Conservation (phyloP, 2,888 invertebrate genomes). For the Thereva nobilitata region DNA sequence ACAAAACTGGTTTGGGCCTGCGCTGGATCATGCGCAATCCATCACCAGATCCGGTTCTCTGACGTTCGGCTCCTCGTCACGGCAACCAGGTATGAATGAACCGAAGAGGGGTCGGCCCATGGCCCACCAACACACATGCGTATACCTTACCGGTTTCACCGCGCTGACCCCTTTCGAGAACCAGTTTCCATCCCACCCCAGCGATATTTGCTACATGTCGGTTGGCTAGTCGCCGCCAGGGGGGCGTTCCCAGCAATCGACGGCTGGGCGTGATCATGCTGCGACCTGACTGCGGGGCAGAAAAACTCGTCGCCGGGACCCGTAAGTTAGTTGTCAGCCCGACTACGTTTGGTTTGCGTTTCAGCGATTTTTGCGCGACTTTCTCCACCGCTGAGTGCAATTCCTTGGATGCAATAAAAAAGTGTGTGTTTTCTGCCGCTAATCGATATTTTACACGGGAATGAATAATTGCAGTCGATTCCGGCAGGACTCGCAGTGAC, state of each 20-base stretch:
- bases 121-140: too few species aligned
- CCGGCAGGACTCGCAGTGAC: constrained; percentile 19
- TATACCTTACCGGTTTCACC: too few species aligned
- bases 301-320: constrained; percentile 38
- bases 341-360: constrained; percentile 41
- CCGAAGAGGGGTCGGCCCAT: too few species aligned
- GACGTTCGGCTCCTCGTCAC: too few species aligned
- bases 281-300: constrained; percentile 1
- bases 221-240: background rate
- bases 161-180: too few species aligned
- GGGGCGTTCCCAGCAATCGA: background rate
- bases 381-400: constrained; percentile 1
- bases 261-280: too few species aligned
- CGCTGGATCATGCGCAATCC: too few species aligned
- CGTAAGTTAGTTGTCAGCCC: constrained; percentile 39
- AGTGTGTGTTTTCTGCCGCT: constrained; percentile 4
- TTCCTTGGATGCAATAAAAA: constrained; percentile 6
- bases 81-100: too few species aligned
- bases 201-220: background rate
- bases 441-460: constrained; percentile 24
- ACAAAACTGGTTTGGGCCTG: too few species aligned
- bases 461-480: constrained; percentile 9
- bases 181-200: too few species aligned
- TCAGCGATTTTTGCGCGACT: constrained; percentile 38
- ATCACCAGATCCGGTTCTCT: too few species aligned